Percentiles rank a stretch among this genome's conserved stretches.
These are phyloP conservation scores for Xyliphius kryptos DNA, from an alignment of 2,113 vertebrate species.

Conservation along the genomic window DNA sequence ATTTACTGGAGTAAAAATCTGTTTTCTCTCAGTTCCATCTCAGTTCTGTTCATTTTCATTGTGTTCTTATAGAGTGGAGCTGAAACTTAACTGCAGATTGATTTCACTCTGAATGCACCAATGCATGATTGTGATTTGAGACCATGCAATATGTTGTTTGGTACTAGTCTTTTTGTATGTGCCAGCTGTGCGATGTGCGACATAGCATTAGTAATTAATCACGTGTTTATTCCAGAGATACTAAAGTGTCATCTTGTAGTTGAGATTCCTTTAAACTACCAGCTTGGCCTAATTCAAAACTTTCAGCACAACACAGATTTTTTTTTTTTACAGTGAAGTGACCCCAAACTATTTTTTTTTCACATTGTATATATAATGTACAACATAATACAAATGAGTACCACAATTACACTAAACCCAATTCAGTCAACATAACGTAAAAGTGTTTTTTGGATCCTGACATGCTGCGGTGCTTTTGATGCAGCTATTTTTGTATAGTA, in stretches of 20 bases:
- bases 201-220: conserved; percentile 18
- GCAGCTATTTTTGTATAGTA: too few relatives aligned
- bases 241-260: conserved; percentile 7
- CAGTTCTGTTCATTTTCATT: background rate
- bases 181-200: too few relatives aligned
- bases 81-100: conserved; percentile 50
- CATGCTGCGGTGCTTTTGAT: too few relatives aligned
- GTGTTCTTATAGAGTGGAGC: conserved; percentile 55
- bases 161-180: conserved; percentile 1
- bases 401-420: too few relatives aligned
- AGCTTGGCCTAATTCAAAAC: background rate
- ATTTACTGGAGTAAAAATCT: too few relatives aligned
- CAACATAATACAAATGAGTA: too few relatives aligned
- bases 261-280: conserved; percentile 7
- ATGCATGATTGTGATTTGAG: background rate
- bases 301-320: too few relatives aligned
- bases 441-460: too few relatives aligned
- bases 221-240: conserved; percentile 6
- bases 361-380: too few relatives aligned
- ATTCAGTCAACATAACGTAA: too few relatives aligned
- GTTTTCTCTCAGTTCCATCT: too few relatives aligned
- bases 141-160: background rate
- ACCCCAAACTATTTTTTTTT: background rate
- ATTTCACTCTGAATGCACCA: conserved; percentile 26
- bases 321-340: background rate